phyloP scores from a whole-genome alignment of 2,113 vertebrate genomes.

The Microcebus jonahi region DNA sequence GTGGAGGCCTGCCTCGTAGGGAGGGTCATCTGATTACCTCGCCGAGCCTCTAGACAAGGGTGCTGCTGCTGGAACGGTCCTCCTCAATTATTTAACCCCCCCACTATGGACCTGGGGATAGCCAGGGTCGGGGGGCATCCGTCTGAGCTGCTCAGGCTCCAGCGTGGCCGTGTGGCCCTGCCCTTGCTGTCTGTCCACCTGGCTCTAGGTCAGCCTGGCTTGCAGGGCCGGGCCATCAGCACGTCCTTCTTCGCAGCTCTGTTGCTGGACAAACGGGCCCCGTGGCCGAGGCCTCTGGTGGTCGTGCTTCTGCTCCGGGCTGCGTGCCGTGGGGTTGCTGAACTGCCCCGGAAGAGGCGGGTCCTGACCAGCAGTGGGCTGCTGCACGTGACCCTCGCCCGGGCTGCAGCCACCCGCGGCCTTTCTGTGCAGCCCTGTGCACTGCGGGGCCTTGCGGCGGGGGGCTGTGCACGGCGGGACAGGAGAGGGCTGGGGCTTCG shows the following conservation, averaged over 20 bases:
- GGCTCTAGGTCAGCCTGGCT: too few relatives aligned
- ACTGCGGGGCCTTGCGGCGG: not conserved
- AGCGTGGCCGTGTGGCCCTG: not conserved
- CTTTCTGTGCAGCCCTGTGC: not conserved
- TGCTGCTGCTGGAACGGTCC: not conserved
- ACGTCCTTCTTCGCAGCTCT: not conserved
- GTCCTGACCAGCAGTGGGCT: not conserved
- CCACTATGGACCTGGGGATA: too few relatives aligned
- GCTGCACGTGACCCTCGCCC: not conserved
- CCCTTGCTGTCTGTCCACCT: not conserved
- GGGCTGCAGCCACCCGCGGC: not conserved
- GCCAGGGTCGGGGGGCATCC: not conserved
- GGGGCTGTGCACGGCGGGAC: too few relatives aligned
- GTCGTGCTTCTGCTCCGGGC: not conserved
- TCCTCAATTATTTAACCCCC: too few relatives aligned
- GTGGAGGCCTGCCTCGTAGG: not conserved
- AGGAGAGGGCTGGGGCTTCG: not conserved
- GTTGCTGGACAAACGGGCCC: too few relatives aligned
- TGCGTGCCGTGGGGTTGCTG: too few relatives aligned
- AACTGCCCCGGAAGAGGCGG: not conserved
- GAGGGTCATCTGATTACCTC: accelerated
- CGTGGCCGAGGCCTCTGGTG: not conserved
- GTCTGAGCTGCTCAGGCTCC: not conserved
- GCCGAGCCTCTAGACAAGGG: too few relatives aligned
- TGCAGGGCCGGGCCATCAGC: too few relatives aligned